phyloP scores from a whole-genome alignment of 92 coral and sea anemone genomes.

The Siderastrea siderea region DNA sequence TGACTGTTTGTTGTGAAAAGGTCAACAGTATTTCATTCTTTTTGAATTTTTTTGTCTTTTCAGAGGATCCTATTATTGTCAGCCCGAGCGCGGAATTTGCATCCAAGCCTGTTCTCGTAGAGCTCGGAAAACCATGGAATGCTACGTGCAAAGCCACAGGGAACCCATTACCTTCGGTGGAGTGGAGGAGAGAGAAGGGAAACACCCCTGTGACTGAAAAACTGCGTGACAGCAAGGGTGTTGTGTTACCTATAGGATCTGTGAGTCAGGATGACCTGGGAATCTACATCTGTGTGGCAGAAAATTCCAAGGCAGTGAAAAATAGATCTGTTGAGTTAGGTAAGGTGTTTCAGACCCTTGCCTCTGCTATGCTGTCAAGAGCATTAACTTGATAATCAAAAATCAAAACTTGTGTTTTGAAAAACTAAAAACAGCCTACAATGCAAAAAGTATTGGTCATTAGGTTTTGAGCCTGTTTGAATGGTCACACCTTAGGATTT shows the following conservation, averaged over 20 bases:
- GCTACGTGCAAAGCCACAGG: conserved; percentile 76
- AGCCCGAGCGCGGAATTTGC: not conserved
- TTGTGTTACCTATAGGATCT: conserved; percentile 36
- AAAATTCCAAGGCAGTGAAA: not conserved
- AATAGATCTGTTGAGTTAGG: conserved; percentile 3
- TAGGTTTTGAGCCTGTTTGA: no score
- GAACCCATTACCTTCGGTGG: conserved; percentile 75
- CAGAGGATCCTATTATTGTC: conserved; percentile 24
- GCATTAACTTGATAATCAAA: not conserved
- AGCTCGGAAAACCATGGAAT: conserved; percentile 47
- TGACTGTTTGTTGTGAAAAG: no score
- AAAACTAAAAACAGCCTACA: no score
- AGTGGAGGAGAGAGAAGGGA: conserved; percentile 65
- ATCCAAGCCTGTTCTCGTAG: not conserved
- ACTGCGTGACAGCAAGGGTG: not conserved
- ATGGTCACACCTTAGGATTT: no score
- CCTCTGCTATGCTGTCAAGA: not conserved
- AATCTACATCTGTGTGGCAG: conserved; percentile 78
- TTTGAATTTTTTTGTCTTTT: not conserved
- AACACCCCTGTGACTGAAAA: not conserved
- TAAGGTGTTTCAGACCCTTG: not conserved
- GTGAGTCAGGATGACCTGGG: conserved; percentile 55
- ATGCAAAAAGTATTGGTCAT: no score
- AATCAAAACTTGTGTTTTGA: not conserved
- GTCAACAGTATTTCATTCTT: no score